Evolutionary conservation across 2,888 invertebrate genomes (phyloP), one percentile per base, ranked within the genome.

Genomic region (Tanaodytes sp.): DNA sequence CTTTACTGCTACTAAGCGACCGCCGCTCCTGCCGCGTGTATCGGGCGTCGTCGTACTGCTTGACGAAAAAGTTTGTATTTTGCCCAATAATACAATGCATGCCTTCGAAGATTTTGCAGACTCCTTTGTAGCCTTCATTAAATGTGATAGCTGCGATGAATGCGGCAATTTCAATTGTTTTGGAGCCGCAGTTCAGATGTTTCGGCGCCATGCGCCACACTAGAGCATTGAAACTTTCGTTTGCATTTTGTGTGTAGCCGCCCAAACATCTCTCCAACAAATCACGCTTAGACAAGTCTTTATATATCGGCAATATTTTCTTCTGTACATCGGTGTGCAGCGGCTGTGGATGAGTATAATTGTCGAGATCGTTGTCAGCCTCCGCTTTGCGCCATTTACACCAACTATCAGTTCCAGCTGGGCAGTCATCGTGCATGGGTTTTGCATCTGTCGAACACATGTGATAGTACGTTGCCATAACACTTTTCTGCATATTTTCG

Each of bases 341-440:
- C 20, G 30, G 46, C 27, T n/a, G 33, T 31, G 49, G 36, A 39
- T 39, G 33, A 9, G 20, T n/a, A 39, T 39, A 51, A 16, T 16
- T 39, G 16, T 16, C 39, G 23, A 51, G 39, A 6, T 51, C 27
- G 8, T 27, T 11, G 23, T 37, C 16, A 51, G 39, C 39, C 39
- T 51, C 39, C 15, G 23, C 51, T 23, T 39, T 27, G 9, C 51
- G 39, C 51, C 37, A 51, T 39, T 51, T 51, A n/a, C 51, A 51
- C 49, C 49, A 49, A 11, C 36, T 49, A 15, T 37, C 36, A 20
- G 2, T 23, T 23, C 14, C 69, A 73, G 37, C 71, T 1, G 45
- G 46, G 12, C 57, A 57, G 15, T 57, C 37, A 1, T 72, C 42
- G 40, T 74, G 74, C 48, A 64, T 70, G 2, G 72, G 71, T 39